Percentiles rank a stretch among this genome's conserved stretches.
Conservation (phyloP, 2,113 vertebrate genomes). For the Hiodon tergisus region DNA sequence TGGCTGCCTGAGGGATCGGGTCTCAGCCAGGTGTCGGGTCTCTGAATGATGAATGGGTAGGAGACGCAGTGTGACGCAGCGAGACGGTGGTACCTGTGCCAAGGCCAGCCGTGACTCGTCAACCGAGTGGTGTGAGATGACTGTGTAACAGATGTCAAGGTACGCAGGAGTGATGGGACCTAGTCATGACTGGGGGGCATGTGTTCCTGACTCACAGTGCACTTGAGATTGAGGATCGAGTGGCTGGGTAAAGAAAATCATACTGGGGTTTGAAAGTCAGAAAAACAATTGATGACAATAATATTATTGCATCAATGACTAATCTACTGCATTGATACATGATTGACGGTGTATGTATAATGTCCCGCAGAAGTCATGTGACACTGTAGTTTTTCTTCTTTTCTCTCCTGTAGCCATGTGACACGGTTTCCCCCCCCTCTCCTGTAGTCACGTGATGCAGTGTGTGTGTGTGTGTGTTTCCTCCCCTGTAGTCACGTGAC, state of each 20-base stretch:
- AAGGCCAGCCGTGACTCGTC: not conserved
- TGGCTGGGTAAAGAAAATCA: no score
- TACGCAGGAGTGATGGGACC: not conserved
- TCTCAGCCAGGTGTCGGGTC: not conserved
- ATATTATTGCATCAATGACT: no score
- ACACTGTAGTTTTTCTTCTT: not conserved
- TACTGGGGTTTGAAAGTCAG: no score
- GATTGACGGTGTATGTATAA: no score
- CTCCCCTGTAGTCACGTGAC: not conserved
- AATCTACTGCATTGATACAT: no score
- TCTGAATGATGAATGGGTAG: not conserved
- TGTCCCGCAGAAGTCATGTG: not conserved
- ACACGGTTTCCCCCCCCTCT: no score
- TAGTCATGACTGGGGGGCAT: not conserved
- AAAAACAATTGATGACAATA: no score
- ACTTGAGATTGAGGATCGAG: not conserved
- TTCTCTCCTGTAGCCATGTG: not conserved
- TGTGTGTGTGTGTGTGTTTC: not conserved
- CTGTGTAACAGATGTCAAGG: not conserved
- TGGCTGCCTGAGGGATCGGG: not conserved
- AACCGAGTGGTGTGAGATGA: not conserved
- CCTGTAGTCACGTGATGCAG: not conserved
- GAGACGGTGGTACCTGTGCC: not conserved
- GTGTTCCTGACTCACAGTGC: not conserved
- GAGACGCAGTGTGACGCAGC: no score